Conservation (phyloP, 2,113 vertebrate species). For the Paralichthys olivaceus region DNA sequence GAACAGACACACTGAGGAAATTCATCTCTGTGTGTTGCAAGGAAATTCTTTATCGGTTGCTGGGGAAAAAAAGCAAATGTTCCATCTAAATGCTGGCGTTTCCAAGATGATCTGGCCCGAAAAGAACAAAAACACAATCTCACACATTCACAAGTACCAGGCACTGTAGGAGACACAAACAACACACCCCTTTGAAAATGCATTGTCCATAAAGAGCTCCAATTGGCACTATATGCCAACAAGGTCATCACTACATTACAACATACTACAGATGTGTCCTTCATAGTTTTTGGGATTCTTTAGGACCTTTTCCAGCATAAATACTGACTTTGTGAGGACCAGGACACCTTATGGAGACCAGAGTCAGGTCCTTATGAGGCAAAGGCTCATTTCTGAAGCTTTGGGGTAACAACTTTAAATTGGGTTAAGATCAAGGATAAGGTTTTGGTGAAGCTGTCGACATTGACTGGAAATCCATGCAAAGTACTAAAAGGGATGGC, state of each 20-base stretch:
- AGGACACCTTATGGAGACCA: too few species aligned
- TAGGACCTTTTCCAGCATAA: too few species aligned
- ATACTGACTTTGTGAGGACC: too few species aligned
- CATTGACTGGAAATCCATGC: too few species aligned
- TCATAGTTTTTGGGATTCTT: background rate
- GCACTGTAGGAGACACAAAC: conserved; percentile 4
- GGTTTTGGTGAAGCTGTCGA: too few species aligned
- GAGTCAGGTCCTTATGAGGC: too few species aligned
- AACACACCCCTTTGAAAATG: conserved; percentile 1
- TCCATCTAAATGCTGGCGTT: background rate
- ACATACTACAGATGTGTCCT: conserved; percentile 29
- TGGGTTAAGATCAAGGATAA: too few species aligned
- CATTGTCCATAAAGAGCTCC: background rate
- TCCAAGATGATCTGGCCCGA: background rate
- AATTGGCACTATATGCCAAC: background rate
- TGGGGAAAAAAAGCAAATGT: background rate
- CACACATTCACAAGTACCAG: background rate
- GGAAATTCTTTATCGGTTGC: background rate
- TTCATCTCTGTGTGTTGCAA: background rate
- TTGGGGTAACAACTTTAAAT: too few species aligned
- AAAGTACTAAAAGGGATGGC: too few species aligned
- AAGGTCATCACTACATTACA: conserved; percentile 21
- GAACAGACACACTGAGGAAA: background rate
- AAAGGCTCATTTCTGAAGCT: too few species aligned
- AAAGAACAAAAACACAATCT: background rate